phyloP scores from a whole-genome alignment of 2,797 vertebrate species.

The Molossus alvarezi region DNA sequence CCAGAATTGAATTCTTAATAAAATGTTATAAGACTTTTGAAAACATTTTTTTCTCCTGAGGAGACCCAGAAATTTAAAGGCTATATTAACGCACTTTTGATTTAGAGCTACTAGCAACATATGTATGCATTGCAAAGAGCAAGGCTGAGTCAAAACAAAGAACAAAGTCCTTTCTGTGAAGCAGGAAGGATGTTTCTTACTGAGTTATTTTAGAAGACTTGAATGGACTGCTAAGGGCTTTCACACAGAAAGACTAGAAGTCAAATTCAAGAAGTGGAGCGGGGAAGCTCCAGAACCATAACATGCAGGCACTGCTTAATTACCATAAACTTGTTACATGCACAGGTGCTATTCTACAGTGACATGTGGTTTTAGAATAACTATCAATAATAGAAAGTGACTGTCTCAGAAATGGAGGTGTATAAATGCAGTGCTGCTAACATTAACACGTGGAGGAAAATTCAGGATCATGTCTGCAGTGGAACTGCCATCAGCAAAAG shows the following conservation, averaged over 20 bases:
- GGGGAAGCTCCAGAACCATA: background rate
- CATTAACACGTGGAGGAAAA: slow-evolving; percentile 4
- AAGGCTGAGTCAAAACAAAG: slow-evolving; percentile 56
- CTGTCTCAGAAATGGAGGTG: background rate
- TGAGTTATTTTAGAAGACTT: slow-evolving; percentile 49
- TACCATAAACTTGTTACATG: background rate
- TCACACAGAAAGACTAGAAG: slow-evolving; percentile 3
- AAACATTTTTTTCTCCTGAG: slow-evolving; percentile 15
- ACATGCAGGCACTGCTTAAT: slow-evolving; percentile 6
- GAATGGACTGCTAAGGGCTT: slow-evolving; percentile 1
- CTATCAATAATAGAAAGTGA: background rate
- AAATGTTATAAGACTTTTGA: slow-evolving; percentile 71
- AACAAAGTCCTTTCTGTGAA: slow-evolving; percentile 70
- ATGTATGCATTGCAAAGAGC: slow-evolving; percentile 66
- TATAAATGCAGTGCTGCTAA: background rate
- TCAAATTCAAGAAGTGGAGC: background rate
- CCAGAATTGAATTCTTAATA: slow-evolving; percentile 76
- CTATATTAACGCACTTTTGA: slow-evolving; percentile 75
- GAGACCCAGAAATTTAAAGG: slow-evolving; percentile 78
- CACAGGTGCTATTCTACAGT: background rate
- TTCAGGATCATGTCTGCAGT: background rate
- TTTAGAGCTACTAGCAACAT: slow-evolving; percentile 75
- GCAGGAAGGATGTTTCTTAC: slow-evolving; percentile 43
- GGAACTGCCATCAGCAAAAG: background rate
- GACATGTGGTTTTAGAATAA: slow-evolving; percentile 35